phyloP scores from a whole-genome alignment of 1,140 invertebrate species.

The Phthorimaea operculella region DNA sequence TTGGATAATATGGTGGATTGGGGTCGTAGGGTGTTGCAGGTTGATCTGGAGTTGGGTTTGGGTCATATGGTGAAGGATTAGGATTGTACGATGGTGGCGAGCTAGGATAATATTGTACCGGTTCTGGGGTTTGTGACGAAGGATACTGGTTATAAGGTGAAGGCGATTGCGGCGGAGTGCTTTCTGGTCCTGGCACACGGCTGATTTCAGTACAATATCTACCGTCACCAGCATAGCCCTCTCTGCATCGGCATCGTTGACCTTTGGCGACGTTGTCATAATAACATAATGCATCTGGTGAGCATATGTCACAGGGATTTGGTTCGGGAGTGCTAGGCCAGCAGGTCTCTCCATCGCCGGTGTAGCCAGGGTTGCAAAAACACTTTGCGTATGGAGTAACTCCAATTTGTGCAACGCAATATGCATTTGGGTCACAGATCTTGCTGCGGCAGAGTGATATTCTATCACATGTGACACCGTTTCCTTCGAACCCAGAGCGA shows the following conservation, averaged over 20 bases:
- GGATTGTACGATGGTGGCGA: no score
- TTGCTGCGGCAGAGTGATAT: conserved; percentile 51
- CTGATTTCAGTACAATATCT: conserved; percentile 64
- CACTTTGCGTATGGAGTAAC: conserved; percentile 66
- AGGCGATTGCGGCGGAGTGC: no score
- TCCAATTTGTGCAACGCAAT: conserved; percentile 65
- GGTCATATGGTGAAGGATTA: no score
- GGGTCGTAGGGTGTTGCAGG: no score
- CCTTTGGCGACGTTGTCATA: conserved; percentile 67
- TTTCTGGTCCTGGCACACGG: not conserved
- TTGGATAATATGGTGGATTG: no score
- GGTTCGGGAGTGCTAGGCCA: conserved; percentile 26
- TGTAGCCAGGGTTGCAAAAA: conserved; percentile 79
- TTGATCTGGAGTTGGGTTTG: no score
- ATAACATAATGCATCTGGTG: conserved; percentile 75
- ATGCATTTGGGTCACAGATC: conserved; percentile 66
- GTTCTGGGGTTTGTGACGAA: no score
- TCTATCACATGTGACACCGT: conserved; percentile 63
- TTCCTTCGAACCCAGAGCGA: conserved; percentile 71
- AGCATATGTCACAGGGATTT: conserved; percentile 75
- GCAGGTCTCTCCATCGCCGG: conserved; percentile 80
- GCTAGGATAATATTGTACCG: no score
- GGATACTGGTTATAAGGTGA: no score
- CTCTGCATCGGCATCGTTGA: conserved; percentile 77
- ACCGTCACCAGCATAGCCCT: conserved; percentile 79